Evolutionary conservation across 2,113 vertebrate genomes (phyloP).

Genomic region (Ciconia maguari): DNA sequence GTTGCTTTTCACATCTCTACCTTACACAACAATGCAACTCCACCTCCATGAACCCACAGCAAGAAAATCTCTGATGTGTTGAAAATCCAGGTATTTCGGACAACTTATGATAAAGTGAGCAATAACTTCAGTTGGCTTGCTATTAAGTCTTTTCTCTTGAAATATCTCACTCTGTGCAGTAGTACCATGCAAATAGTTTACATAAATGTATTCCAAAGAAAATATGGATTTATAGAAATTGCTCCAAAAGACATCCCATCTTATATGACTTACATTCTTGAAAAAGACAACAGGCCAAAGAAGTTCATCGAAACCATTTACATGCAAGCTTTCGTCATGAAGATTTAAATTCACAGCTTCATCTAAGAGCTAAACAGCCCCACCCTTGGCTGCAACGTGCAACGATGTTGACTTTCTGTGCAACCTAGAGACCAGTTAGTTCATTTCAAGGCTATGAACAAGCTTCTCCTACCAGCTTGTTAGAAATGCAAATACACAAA

Average conservation of each 20-base stretch:
- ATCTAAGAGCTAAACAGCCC: neutral
- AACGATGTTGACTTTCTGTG: neutral
- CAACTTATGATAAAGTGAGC: neutral
- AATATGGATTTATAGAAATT: neutral
- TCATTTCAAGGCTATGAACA: constrained; percentile 18
- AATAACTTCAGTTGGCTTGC: neutral
- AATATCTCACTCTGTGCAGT: neutral
- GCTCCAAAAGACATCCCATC: neutral
- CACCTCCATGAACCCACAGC: neutral
- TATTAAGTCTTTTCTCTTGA: neutral
- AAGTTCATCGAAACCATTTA: neutral
- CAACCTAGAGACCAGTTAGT: constrained; percentile 43
- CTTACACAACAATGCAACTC: neutral
- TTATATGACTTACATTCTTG: neutral
- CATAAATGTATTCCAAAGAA: neutral
- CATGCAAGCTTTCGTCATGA: neutral
- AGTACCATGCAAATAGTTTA: neutral
- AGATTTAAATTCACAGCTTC: neutral
- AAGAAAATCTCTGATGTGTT: neutral
- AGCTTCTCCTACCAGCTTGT: neutral
- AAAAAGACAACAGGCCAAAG: neutral
- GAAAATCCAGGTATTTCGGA: constrained; percentile 33
- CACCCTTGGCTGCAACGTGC: constrained; percentile 1
- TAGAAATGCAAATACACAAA: constrained; percentile 1
- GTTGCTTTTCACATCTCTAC: neutral